Base-by-base conservation (phyloP, 2,888 invertebrate genomes). In the Eupelmus urozonus region DNA sequence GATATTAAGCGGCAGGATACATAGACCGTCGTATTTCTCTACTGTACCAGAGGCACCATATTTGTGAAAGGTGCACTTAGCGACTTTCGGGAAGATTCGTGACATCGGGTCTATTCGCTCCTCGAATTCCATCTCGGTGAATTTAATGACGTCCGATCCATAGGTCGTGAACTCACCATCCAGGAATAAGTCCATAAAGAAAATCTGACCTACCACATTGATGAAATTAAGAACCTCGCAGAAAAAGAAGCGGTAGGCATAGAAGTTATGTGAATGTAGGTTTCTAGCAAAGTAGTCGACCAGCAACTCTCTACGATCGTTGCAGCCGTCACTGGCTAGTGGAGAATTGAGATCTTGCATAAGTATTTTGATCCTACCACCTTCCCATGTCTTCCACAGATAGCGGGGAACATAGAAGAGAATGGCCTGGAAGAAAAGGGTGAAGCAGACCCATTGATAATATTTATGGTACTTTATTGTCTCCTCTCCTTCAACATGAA, bases 401-500 rank as follows among this genome's bases (percentile, higher is more conserved):
- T 97, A 97, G 55, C 97, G 94, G 63, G 97, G 97, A 84, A 97
- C 93, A 91, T 97, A 97, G 91, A 97, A 97, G 81, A 97, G 90
- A 88, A 97, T 95, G 53, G 97, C 97, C 92, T 96, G 96, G 92
- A 96, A 96, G 91, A 96, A 96, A 65, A 96, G 92, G 83, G 95
- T 95, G 89, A 97, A 97, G 90, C 96, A 97, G 85, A 97, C 97
- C 97, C 97, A 97, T 93, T 97, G 97, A 91, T 97, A 97, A 91
- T 97, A 97, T 89, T 97, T 97, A 91, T 97, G 97, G 90, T 97
- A 96, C 89, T 96, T 96, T 62, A 95, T 93, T 88, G 95, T 94
- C 86, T 94, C 92, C 71, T 95, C 96, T 77, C 95, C 95, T 80
- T 94, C 93, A 90, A 95, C 94, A 90, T 96, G 94, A 70, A 94